phyloP scores from a whole-genome alignment of 2,888 invertebrate species.

The Phalangium opilio region DNA sequence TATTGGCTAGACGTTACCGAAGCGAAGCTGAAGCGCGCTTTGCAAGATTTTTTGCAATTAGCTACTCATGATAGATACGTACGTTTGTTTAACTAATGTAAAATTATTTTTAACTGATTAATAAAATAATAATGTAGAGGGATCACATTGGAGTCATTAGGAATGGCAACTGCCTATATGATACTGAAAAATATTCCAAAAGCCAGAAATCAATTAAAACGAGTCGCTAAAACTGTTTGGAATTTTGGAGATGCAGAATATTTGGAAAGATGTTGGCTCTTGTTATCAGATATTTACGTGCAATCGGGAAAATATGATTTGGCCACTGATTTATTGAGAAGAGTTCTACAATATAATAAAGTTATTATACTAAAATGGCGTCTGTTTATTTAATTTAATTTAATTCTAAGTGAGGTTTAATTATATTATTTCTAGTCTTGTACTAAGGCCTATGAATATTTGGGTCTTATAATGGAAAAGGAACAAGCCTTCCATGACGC shows the following conservation, averaged over 20 bases:
- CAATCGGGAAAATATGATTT: conserved; percentile 67
- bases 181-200: conserved; percentile 76
- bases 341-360: conserved; percentile 35
- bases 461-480: conserved; percentile 74
- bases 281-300: conserved; percentile 78
- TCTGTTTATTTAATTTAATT: conserved; percentile 1
- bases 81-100: no score
- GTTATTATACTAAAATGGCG: conserved; percentile 22
- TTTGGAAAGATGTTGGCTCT: conserved; percentile 83
- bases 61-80: conserved; percentile 47
- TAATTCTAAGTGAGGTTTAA: background rate
- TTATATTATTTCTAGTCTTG: conserved; percentile 44
- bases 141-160: conserved; percentile 74
- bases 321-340: conserved; percentile 58
- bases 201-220: conserved; percentile 81
- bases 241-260: conserved; percentile 92
- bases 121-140: conserved; percentile 26
- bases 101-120: no score
- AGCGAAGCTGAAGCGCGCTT: conserved; percentile 61
- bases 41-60: conserved; percentile 56
- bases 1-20: conserved; percentile 70
- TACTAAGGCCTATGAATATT: conserved; percentile 73
- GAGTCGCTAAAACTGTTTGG: conserved; percentile 71
- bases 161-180: conserved; percentile 67
- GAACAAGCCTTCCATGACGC: conserved; percentile 79